Evolutionary conservation across 2,888 invertebrate species (phyloP).

Genomic region (Nematopogon swammerdamellus): DNA sequence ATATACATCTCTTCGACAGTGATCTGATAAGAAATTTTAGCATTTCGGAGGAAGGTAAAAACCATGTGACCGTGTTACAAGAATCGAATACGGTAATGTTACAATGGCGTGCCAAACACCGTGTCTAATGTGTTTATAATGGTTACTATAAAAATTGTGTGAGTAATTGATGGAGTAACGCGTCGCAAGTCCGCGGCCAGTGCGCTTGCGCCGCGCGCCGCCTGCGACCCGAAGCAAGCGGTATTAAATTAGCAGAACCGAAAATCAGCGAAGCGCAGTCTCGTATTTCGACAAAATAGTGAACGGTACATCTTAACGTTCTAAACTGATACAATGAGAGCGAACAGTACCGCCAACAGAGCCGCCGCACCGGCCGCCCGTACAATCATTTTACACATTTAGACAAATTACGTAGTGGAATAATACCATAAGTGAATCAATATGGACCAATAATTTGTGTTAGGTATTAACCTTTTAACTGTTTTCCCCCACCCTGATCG

Average conservation of each 20-base stretch:
- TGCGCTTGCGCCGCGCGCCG: neutral
- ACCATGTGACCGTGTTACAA: slow-evolving; percentile 50
- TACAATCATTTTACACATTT: too few species aligned
- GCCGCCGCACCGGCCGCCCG: too few species aligned
- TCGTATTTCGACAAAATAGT: too few species aligned
- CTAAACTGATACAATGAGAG: too few species aligned
- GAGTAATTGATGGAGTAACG: slow-evolving; percentile 47
- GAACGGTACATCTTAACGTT: too few species aligned
- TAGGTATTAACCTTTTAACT: too few species aligned
- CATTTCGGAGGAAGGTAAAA: slow-evolving; percentile 30
- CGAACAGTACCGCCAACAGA: too few species aligned
- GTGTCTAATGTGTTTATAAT: slow-evolving; percentile 51
- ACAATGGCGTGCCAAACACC: slow-evolving; percentile 40
- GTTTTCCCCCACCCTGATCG: too few species aligned
- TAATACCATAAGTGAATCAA: too few species aligned
- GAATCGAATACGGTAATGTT: slow-evolving; percentile 31
- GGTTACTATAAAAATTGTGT: slow-evolving; percentile 34
- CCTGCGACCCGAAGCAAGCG: neutral
- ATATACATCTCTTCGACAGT: too few species aligned
- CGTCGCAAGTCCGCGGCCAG: neutral
- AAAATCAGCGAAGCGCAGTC: neutral
- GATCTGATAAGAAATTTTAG: neutral
- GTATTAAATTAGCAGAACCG: neutral
- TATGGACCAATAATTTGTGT: too few species aligned
- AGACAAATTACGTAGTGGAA: too few species aligned